phyloP scores from a whole-genome alignment of 2,797 vertebrate species.

The Lutjanus argentimaculatus region DNA sequence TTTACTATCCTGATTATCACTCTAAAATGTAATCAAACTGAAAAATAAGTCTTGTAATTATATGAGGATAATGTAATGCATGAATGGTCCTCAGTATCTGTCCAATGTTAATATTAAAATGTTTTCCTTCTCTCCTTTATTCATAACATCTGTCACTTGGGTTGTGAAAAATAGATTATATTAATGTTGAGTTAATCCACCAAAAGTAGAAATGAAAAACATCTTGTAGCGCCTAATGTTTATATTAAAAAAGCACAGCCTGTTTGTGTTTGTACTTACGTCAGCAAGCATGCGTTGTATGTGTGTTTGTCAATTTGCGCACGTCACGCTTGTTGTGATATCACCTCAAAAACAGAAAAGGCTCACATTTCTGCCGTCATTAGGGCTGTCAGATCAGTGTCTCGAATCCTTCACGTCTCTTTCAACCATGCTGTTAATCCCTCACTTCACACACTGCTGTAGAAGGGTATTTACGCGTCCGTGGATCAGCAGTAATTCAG shows the following conservation, averaged over 20 bases:
- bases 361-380: slow-evolving; percentile 50
- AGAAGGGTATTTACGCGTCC: slow-evolving; percentile 67
- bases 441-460: slow-evolving; percentile 52
- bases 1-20: slow-evolving; percentile 22
- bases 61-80: slow-evolving; percentile 9
- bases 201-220: slow-evolving; percentile 66
- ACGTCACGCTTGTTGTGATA: slow-evolving; percentile 45
- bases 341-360: slow-evolving; percentile 60
- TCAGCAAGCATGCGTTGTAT: slow-evolving; percentile 19
- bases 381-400: slow-evolving; percentile 59
- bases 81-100: slow-evolving; percentile 3
- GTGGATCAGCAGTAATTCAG: slow-evolving; percentile 65
- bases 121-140: slow-evolving; percentile 41
- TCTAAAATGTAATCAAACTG: slow-evolving; percentile 44
- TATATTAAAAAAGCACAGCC: slow-evolving; percentile 20
- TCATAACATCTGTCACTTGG: slow-evolving; percentile 60
- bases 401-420: slow-evolving; percentile 13
- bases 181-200: slow-evolving; percentile 56
- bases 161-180: slow-evolving; percentile 68
- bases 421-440: slow-evolving; percentile 68
- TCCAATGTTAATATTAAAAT: slow-evolving; percentile 23
- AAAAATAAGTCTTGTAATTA: slow-evolving; percentile 30
- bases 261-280: slow-evolving; percentile 39
- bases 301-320: slow-evolving; percentile 20
- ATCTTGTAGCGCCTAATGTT: slow-evolving; percentile 38